A percentile compares a stretch with the other conserved stretches of the same genome.
phyloP scores from a whole-genome alignment of 2,797 vertebrate species.

The Phataginus tricuspis region DNA sequence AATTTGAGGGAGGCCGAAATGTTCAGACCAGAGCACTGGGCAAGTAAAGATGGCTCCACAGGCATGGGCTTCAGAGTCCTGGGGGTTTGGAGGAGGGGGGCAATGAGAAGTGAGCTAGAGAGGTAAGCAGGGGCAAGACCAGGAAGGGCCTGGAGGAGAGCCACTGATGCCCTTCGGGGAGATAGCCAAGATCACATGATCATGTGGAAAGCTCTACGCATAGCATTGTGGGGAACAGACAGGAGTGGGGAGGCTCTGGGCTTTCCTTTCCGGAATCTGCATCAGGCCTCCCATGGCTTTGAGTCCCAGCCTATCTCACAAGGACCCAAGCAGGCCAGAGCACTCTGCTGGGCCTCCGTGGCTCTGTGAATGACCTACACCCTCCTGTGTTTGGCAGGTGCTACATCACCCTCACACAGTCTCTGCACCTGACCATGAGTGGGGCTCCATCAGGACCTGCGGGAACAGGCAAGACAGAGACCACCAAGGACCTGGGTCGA shows the following conservation, averaged over 20 bases:
- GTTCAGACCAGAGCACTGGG: not conserved
- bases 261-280: not conserved
- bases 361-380: not conserved
- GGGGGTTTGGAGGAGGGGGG: too few species aligned
- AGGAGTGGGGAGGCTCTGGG: not conserved
- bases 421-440: constrained; percentile 96
- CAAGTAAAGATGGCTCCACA: not conserved
- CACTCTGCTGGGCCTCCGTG: not conserved
- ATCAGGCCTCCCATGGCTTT: not conserved
- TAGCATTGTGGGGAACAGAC: not conserved
- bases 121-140: not conserved
- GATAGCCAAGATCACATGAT: not conserved
- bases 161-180: not conserved
- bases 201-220: not conserved
- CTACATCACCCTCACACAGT: constrained; percentile 98
- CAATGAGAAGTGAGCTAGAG: not conserved
- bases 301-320: not conserved
- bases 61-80: not conserved
- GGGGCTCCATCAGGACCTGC: constrained; percentile 95
- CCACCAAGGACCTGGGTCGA: constrained; percentile 97
- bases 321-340: not conserved
- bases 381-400: constrained; percentile 86
- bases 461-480: constrained; percentile 97
- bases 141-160: not conserved
- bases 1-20: not conserved